Evolutionary conservation across 2,888 invertebrate genomes (phyloP), one percentile per base, ranked within the genome.

Genomic region (Zaprionus obscuricornis): DNA sequence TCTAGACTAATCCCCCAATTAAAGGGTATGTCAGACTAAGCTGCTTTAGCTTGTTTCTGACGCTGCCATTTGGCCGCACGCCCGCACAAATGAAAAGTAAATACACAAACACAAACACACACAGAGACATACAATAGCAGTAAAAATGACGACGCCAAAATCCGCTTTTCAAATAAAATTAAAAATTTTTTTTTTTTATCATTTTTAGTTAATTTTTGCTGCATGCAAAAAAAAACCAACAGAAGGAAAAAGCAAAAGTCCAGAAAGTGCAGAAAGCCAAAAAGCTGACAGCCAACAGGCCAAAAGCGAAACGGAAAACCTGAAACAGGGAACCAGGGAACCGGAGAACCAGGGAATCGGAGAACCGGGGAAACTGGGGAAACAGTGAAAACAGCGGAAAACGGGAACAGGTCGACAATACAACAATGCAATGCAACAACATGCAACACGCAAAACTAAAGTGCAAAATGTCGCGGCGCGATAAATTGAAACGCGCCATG

Each of bases 381-480:
- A n/a, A n/a, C n/a, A n/a, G n/a, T n/a, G n/a, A n/a, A n/a, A n/a
- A n/a, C n/a, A n/a, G n/a, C n/a, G n/a, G n/a, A n/a, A n/a, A n/a
- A n/a, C n/a, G n/a, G n/a, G n/a, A n/a, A n/a, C n/a, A n/a, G n/a
- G n/a, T n/a, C n/a, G n/a, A n/a, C n/a, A n/a, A n/a, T n/a, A n/a
- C n/a, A n/a, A n/a, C 31, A 10, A 43, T 18, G 31, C 31, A n/a
- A n/a, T n/a, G 27, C 18, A 37, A 37, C 7, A 18, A 13, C n/a
- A n/a, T n/a, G n/a, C n/a, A n/a, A 56, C 73, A 78, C 72, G 82
- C 85, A 64, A 74, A 66, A 68, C 45, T 65, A 71, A 81, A 78
- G 78, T 84, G 85, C 78, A 81, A 85, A 79, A 74, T 79, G 85
- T 79, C 78, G 85, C 82, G 72, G 72, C 45, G 62, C 72, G 68